phyloP scores from a whole-genome alignment of 2,888 invertebrate species.

The Neoaliturus tenellus region DNA sequence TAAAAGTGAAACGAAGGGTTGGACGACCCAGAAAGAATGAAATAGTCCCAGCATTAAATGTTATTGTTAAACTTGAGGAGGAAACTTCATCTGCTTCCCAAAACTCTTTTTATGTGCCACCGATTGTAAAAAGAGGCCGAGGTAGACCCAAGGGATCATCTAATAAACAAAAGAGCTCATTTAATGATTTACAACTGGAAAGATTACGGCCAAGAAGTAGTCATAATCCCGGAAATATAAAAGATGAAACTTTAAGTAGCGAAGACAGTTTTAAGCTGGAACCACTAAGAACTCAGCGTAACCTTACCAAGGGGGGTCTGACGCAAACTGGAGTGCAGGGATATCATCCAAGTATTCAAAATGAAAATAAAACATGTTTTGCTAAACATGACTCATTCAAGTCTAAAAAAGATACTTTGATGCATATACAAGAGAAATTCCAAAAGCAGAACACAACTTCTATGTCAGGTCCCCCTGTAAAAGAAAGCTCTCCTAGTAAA shows the following conservation, averaged over 20 bases:
- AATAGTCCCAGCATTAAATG: background rate
- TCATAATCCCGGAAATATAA: background rate
- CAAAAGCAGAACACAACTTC: too few species aligned
- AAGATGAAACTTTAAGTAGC: background rate
- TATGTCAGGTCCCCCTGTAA: too few species aligned
- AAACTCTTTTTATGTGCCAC: background rate
- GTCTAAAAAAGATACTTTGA: background rate
- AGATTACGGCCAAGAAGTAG: background rate
- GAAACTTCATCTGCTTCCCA: background rate
- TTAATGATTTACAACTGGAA: background rate
- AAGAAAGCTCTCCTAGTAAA: too few species aligned
- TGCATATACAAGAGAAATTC: background rate
- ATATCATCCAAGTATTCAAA: background rate
- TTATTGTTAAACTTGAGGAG: background rate
- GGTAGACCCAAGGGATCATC: conserved; percentile 1
- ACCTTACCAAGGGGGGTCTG: background rate
- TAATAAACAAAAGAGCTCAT: background rate
- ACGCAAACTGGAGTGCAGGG: too few species aligned
- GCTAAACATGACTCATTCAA: background rate
- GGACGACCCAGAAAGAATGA: background rate
- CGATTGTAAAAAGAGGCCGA: background rate
- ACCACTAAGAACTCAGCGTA: background rate
- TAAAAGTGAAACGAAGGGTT: background rate
- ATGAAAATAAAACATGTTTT: background rate
- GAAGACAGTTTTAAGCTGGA: background rate